Conservation (phyloP, 2,888 invertebrate species). For the Dasysyrphus tricinctus region DNA sequence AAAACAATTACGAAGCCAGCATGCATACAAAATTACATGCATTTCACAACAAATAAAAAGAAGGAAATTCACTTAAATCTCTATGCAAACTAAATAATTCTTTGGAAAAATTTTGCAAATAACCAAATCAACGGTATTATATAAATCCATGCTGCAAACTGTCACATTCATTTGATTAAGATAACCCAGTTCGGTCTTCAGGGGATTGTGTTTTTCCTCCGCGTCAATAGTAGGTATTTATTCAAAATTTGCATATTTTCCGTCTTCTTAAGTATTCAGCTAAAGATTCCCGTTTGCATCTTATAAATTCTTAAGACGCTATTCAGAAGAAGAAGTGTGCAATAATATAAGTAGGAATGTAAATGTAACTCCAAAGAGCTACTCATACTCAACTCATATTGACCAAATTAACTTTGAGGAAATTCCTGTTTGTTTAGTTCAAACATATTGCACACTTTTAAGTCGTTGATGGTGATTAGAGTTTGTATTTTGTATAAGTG, state of each 20-base stretch:
- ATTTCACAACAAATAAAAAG: background rate
- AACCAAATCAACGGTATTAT: conserved; percentile 44
- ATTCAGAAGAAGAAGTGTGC: conserved; percentile 26
- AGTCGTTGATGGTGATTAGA: background rate
- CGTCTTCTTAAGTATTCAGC: conserved; percentile 22
- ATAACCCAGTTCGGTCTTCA: conserved; percentile 56
- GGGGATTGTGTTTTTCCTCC: conserved; percentile 43
- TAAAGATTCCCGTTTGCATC: conserved; percentile 51
- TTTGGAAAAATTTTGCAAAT: conserved; percentile 13
- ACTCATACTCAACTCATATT: conserved; percentile 51
- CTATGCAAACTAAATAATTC: conserved; percentile 36
- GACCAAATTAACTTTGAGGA: conserved; percentile 57
- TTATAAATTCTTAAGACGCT: conserved; percentile 36
- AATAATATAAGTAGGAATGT: background rate
- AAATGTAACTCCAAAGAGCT: conserved; percentile 22
- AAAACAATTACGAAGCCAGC: background rate
- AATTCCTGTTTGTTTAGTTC: background rate
- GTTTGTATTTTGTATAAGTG: background rate
- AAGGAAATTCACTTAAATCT: conserved; percentile 19
- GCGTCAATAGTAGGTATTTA: conserved; percentile 30
- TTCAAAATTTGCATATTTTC: conserved; percentile 61
- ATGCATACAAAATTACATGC: conserved; percentile 1
- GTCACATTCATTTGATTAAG: conserved; percentile 60
- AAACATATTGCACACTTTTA: background rate
- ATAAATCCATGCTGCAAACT: conserved; percentile 44